Evolutionary conservation across 2,113 vertebrate genomes (phyloP), one percentile per base, ranked within the genome.

Genomic region (Tenrec ecaudatus): DNA sequence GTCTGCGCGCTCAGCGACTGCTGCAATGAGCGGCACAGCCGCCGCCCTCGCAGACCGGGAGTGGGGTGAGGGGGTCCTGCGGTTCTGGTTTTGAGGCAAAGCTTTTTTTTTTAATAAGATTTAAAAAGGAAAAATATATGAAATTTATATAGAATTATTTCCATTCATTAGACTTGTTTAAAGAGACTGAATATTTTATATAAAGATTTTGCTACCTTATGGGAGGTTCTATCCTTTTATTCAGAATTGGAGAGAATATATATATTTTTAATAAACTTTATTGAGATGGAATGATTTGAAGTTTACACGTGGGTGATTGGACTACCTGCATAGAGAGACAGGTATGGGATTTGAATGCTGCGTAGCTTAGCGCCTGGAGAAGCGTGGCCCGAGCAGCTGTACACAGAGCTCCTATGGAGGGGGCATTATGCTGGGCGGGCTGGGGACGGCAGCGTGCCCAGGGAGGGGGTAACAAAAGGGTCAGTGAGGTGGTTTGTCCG

Each of bases 191-290:
- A 98, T 98, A 98, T 98, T 98, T 98, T 98, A 97, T 98, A 98
- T 98, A 98, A 97, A 96, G 95, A 96, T 98, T 97, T 98, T 97
- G 97, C 98, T 98, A 98, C 97, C 96, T 95, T 98, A 97, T 97
- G 96, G 97, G 96, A 98, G 97, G 97, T 96, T 98, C 98, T 98
- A 98, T 98, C 97, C 97, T 98, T 97, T 97, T 97, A 97, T 98
- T 98, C 97, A 98, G 98, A 98, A 98, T 98, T 98, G 98, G 98
- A 98, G 97, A 98, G 97, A 97, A 98, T 98, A 97, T 98, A 98
- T 97, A 96, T 97, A 97, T 98, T 98, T 98, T 98, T 98, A 98
- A 98, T 98, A 98, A 98, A 98, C 97, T 98, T 98, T 98, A 98
- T 98, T 98, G 98, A 98, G 98, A 98, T 98, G 96, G 98, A 98